Evolutionary conservation across 2,797 vertebrate species (phyloP).

Genomic region (Scarus forsteni): DNA sequence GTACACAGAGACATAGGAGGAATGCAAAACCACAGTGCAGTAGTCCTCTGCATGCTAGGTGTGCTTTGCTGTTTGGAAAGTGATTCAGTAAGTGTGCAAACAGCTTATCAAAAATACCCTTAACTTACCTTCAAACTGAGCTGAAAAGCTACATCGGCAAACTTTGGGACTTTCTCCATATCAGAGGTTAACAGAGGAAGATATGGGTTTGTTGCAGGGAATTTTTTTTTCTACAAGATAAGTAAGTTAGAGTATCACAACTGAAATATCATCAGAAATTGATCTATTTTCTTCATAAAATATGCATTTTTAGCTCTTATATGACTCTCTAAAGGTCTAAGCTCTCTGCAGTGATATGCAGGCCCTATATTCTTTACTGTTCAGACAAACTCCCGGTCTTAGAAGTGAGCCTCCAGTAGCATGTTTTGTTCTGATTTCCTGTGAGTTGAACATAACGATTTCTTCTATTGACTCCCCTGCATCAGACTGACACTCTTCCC

Average conservation of each 20-base stretch:
- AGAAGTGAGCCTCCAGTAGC: no score
- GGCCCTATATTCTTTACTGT: no score
- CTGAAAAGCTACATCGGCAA: background rate
- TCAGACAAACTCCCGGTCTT: no score
- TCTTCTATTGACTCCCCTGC: background rate
- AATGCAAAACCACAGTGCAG: background rate
- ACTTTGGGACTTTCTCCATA: conserved; percentile 18
- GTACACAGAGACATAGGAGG: background rate
- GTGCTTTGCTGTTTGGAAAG: background rate
- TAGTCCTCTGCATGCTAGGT: background rate
- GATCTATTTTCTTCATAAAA: no score
- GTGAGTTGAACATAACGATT: background rate
- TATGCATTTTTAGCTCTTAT: no score
- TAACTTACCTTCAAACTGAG: background rate
- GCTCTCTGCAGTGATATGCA: no score
- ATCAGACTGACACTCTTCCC: background rate
- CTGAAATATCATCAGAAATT: no score
- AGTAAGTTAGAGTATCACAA: background rate
- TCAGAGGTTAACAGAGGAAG: conserved; percentile 11
- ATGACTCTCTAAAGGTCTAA: no score
- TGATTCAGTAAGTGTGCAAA: background rate
- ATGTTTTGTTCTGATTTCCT: no score
- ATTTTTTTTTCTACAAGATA: background rate
- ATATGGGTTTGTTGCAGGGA: conserved; percentile 4
- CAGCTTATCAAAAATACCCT: background rate